phyloP scores from a whole-genome alignment of 1,140 invertebrate genomes.

The Eueides isabella region DNA sequence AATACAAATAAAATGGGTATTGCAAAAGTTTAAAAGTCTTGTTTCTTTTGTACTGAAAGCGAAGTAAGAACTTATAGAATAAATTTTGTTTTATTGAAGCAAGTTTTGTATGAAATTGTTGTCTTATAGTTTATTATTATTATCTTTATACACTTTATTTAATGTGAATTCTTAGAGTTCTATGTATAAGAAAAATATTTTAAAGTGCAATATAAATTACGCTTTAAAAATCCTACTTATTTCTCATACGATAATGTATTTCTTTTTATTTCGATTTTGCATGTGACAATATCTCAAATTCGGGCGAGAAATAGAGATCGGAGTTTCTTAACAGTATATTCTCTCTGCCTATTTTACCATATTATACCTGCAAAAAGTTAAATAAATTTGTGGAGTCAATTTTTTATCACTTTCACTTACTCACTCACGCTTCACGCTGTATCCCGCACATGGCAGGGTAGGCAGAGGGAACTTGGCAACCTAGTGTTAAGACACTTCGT shows the following conservation, averaged over 20 bases:
- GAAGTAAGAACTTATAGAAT: neutral
- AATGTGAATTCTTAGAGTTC: neutral
- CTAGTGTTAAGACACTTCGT: too few species aligned
- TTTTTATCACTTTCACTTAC: too few species aligned
- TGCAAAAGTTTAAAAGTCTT: neutral
- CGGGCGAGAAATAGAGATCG: neutral
- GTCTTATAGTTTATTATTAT: neutral
- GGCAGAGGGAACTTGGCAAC: too few species aligned
- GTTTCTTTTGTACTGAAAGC: neutral
- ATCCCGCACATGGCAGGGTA: too few species aligned
- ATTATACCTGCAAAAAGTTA: too few species aligned
- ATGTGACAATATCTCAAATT: too few species aligned
- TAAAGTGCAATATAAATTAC: too few species aligned
- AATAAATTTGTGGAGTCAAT: too few species aligned
- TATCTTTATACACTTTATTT: neutral
- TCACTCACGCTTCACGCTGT: too few species aligned
- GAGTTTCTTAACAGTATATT: neutral
- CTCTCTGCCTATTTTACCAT: too few species aligned
- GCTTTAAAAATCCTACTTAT: too few species aligned
- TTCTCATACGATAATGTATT: too few species aligned
- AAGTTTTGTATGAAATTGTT: neutral
- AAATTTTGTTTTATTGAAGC: conserved; percentile 4
- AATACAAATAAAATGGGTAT: neutral
- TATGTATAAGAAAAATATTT: neutral
- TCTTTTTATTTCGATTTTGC: neutral